Evolutionary conservation across 2,797 vertebrate genomes (phyloP), one percentile per base, ranked within the genome.

Genomic region (Emydoidea blandingii): DNA sequence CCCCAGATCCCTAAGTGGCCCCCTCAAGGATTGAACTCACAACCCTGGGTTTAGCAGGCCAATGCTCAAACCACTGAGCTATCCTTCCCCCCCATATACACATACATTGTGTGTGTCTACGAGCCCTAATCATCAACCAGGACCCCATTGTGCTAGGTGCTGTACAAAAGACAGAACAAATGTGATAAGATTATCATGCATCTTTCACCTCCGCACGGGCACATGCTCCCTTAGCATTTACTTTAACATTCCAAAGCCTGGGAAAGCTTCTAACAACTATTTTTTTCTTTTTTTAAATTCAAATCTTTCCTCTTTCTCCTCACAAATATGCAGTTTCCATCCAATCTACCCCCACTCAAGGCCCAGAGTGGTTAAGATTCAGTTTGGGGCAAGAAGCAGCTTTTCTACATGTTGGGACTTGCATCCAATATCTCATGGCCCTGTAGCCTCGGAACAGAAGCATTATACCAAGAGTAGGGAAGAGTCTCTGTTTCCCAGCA

Each of bases 81-180:
- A 44, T 44, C 44, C 44, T 44, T 8, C 44, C 44, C 44, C 44
- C 5, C 41, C 41, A 41, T 34, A 34, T 29, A 59, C n/a, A 37
- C 50, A n/a, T 79, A 0, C 0, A 12, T 14, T 86, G 7, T 47
- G 44, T 47, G 12, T 29, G 41, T 23, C 25, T 76, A 76, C 1
- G 3, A 76, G 41, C 23, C 9, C 12, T 47, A 47, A 76, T 29
- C 25, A 47, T 21, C 19, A 27, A 29, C 12, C 27, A 76, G 72
- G 72, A 76, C 41, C 23, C 7, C 41, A 44, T 3, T 47, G 12
- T 47, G 23, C 12, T 15, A 76, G 12, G 27, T 27, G 25, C 44
- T 76, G 25, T 47, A 76, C 65, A 47, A 47, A 76, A 47, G 23
- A 76, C 44, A 76, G 25, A 76, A 47, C 25, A 76, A 76, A 76